Conservation (phyloP, 2,113 vertebrate species). For the Neoarius graeffei region DNA sequence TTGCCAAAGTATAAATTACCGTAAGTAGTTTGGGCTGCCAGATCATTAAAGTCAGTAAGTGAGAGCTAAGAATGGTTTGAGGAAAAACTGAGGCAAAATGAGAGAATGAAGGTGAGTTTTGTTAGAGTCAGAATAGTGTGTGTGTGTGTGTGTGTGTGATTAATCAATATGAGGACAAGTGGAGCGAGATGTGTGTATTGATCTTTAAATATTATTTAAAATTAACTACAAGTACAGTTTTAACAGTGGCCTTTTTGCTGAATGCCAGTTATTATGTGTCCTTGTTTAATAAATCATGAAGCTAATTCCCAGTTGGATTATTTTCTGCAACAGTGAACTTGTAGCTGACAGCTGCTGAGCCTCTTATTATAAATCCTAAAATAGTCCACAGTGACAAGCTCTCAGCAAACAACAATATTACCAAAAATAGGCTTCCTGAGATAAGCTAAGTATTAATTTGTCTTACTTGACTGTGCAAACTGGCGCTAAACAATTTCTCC, state of each 20-base stretch:
- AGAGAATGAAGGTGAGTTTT: background rate
- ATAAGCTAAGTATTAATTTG: constrained; percentile 32
- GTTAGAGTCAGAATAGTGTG: background rate
- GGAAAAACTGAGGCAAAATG: background rate
- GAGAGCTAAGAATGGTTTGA: background rate
- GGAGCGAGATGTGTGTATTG: background rate
- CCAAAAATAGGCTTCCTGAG: constrained; percentile 21
- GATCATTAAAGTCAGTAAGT: background rate
- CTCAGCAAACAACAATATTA: constrained; percentile 29
- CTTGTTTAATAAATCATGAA: constrained; percentile 35
- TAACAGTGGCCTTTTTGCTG: background rate
- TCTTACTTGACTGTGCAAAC: constrained; percentile 22
- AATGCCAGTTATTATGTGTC: constrained; percentile 19
- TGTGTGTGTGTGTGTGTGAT: background rate
- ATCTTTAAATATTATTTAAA: background rate
- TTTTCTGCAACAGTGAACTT: constrained; percentile 40
- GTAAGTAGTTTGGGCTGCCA: background rate
- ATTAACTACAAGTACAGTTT: background rate
- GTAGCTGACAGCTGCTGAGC: constrained; percentile 42
- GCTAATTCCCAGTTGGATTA: constrained; percentile 38
- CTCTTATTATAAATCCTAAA: constrained; percentile 42
- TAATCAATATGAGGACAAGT: background rate
- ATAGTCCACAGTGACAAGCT: constrained; percentile 34
- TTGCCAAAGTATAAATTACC: constrained; percentile 18
- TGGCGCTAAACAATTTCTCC: constrained; percentile 12